Conservation (phyloP, 2,797 vertebrate genomes). For the Takifugu ocellatus region DNA sequence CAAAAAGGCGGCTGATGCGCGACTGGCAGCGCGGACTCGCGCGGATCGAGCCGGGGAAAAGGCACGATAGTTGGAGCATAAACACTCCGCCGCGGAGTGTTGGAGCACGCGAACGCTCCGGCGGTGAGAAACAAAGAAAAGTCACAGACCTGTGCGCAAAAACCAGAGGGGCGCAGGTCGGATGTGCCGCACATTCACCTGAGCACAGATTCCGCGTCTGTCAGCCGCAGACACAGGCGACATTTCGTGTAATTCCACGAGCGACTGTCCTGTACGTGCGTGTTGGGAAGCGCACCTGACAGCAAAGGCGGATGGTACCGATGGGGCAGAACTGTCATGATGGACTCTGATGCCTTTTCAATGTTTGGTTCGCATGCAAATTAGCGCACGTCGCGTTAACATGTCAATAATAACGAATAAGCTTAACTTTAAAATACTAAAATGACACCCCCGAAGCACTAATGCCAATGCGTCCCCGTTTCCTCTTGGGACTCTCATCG, state of each 20-base stretch:
- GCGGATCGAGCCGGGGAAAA: constrained; percentile 18
- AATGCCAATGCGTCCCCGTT: constrained; percentile 31
- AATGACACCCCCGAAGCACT: too few species aligned
- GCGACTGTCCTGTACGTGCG: constrained; percentile 46
- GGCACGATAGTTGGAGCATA: constrained; percentile 27
- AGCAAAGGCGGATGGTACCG: constrained; percentile 36
- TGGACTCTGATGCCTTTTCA: constrained; percentile 59
- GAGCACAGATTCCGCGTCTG: constrained; percentile 17
- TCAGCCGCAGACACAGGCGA: constrained; percentile 62
- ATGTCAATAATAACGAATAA: background rate
- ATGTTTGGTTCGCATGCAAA: constrained; percentile 17
- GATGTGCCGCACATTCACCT: constrained; percentile 44
- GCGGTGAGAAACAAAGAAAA: constrained; percentile 71
- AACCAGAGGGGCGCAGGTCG: constrained; percentile 16
- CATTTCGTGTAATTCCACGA: constrained; percentile 66
- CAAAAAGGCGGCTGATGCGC: constrained; percentile 69
- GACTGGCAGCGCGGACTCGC: constrained; percentile 54
- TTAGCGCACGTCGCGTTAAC: background rate
- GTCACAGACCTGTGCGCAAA: constrained; percentile 36
- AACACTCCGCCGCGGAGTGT: constrained; percentile 27
- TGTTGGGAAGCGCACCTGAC: constrained; percentile 55
- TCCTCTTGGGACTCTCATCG: constrained; percentile 46
- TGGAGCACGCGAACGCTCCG: constrained; percentile 29
- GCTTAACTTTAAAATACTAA: background rate
- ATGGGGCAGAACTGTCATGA: constrained; percentile 43